These are phyloP conservation scores for Montipora cactus DNA, from an alignment of 64 coral and sea anemone genomes.

Conservation along the genomic window DNA sequence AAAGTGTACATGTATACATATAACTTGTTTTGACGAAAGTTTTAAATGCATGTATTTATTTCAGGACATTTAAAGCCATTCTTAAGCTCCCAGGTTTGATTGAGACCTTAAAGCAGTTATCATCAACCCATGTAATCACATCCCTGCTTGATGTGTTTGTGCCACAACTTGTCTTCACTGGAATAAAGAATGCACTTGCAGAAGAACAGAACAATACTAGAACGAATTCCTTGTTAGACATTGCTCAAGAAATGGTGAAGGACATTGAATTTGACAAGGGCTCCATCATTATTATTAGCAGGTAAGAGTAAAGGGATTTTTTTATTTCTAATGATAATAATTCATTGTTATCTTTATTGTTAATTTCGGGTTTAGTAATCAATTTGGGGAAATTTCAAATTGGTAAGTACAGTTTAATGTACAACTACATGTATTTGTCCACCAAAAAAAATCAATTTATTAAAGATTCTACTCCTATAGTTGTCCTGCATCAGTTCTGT, in stretches of 20 bases:
- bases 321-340: neutral
- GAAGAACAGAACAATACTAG: neutral
- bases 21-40: neutral
- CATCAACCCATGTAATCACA: constrained; percentile 43
- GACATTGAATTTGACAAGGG: constrained; percentile 11
- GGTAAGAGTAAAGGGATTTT: neutral
- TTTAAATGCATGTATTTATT: neutral
- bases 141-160: constrained; percentile 64
- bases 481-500: no score
- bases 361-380: no score
- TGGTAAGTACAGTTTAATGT: no score
- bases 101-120: constrained; percentile 28
- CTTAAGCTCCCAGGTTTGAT: constrained; percentile 10
- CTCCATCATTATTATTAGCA: neutral
- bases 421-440: no score
- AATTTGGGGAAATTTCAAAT: no score
- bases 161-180: constrained; percentile 40
- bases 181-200: neutral
- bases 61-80: constrained; percentile 57
- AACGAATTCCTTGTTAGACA: neutral
- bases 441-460: no score
- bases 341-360: neutral
- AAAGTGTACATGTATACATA: no score
- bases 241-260: neutral
- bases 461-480: no score